phyloP scores from a whole-genome alignment of 2,888 invertebrate genomes.

The Escarpia spicata region DNA sequence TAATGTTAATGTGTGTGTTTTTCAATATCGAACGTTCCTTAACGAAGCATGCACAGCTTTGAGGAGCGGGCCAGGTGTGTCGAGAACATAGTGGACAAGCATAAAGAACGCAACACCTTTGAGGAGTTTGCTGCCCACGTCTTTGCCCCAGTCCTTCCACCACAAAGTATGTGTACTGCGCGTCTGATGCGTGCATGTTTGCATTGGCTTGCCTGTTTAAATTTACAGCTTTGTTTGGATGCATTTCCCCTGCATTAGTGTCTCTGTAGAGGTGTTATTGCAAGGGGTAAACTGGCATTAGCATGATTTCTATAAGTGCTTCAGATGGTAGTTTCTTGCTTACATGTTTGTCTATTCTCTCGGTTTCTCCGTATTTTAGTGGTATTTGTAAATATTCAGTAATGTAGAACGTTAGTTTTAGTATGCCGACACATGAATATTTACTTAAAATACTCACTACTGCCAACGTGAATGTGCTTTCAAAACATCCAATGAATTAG shows the following conservation, averaged over 20 bases:
- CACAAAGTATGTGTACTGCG: conserved; percentile 36
- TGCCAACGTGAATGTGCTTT: neutral
- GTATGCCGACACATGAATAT: neutral
- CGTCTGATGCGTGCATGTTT: neutral
- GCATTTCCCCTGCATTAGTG: neutral
- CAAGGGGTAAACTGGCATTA: neutral
- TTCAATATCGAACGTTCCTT: conserved; percentile 1
- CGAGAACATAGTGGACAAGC: conserved; percentile 84
- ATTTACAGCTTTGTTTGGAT: neutral
- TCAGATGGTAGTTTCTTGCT: neutral
- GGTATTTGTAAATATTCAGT: neutral
- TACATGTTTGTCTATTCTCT: neutral
- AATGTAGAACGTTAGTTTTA: neutral
- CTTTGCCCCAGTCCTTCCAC: conserved; percentile 64
- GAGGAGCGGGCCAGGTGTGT: conserved; percentile 88
- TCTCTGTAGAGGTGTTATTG: neutral
- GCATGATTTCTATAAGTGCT: neutral
- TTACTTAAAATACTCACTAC: neutral
- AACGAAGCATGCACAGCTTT: conserved; percentile 35
- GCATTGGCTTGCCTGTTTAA: neutral
- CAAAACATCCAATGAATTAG: neutral
- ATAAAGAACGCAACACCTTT: conserved; percentile 88
- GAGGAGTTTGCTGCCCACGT: conserved; percentile 79
- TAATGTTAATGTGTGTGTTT: neutral
- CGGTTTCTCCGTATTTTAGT: neutral